Evolutionary conservation across 2,797 vertebrate species (phyloP), one percentile per base, ranked within the genome.

Genomic region (Anguilla megastoma): DNA sequence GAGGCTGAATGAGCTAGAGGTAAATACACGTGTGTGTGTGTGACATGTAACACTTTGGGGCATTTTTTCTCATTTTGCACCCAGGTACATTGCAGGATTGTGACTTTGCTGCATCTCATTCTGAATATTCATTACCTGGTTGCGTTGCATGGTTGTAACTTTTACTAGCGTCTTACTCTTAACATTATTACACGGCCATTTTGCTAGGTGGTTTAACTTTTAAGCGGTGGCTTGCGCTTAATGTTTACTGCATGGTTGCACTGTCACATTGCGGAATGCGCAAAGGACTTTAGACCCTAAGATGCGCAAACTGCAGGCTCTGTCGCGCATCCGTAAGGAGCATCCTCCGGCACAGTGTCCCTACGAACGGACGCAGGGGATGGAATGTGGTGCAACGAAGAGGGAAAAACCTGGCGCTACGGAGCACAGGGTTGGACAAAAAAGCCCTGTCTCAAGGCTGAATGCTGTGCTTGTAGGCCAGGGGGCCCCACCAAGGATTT

Each of bases 1-100:
- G 93, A 96, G 98, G 85, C 96, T 99, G 87, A 99, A 99, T 93
- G 98, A 99, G 91, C 96, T 99, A 89, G 98, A 99, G 97, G 98
- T 99, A 93, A 97, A 92, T 66, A 24, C n/a, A 9, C 8, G 63
- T 66, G 63, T 24, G 21, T 60, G 74, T 79, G 74, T 21, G 33
- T 16, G 74, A 27, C 33, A 69, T 27, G n/a, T 69, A 69, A 27
- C 24, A 5, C 63, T 69, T 2, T 12, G 69, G 6, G 60, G 60
- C 1, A 5, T 66, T n/a, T 66, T 16, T 60, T 24, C 58, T n/a
- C 60, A 66, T n/a, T 27, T 66, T 24, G n/a, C 4, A 66, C 24
- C 16, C 21, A 21, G 58, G 3, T 54, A 58, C 56, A 58, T 58
- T 18, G 56, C 56, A 58, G 56, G 16, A 4, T 58, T 58, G 56